phyloP scores from a whole-genome alignment of 2,113 vertebrate species.

The Sinocyclocheilus grahami region DNA sequence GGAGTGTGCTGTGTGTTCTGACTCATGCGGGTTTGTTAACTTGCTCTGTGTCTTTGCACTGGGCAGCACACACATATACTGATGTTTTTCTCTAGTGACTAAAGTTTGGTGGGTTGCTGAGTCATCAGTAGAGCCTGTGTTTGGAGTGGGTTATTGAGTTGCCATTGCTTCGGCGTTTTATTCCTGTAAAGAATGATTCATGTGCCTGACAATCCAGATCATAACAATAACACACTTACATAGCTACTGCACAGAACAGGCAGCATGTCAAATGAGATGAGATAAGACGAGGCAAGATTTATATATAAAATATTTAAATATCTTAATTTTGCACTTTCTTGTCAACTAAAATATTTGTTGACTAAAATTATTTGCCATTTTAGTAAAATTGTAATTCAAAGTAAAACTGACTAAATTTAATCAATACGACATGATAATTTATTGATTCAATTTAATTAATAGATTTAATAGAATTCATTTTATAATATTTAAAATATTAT shows the following conservation, averaged over 20 bases:
- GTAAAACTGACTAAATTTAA: too few relatives aligned
- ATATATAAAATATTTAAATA: too few relatives aligned
- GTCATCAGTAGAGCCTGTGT: slow-evolving; percentile 13
- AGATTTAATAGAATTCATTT: too few relatives aligned
- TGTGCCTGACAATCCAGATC: not conserved
- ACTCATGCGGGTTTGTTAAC: not conserved
- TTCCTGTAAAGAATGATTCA: slow-evolving; percentile 28
- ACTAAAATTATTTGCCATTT: too few relatives aligned
- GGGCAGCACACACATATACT: not conserved
- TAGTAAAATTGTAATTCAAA: too few relatives aligned
- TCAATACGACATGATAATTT: too few relatives aligned
- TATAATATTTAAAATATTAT: too few relatives aligned
- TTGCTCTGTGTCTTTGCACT: not conserved
- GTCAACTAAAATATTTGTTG: too few relatives aligned
- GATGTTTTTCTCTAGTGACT: slow-evolving; percentile 13
- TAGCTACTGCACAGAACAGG: not conserved
- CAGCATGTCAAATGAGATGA: slow-evolving; percentile 5
- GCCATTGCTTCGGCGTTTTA: not conserved
- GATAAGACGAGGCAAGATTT: not conserved
- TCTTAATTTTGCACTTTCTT: too few relatives aligned
- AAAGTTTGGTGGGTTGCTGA: slow-evolving; percentile 13
- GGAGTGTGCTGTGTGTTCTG: not conserved
- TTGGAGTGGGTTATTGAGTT: not conserved
- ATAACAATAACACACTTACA: not conserved
- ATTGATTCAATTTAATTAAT: too few relatives aligned